Base-by-base conservation (phyloP, 2,797 vertebrate genomes). In the Carapus acus region DNA sequence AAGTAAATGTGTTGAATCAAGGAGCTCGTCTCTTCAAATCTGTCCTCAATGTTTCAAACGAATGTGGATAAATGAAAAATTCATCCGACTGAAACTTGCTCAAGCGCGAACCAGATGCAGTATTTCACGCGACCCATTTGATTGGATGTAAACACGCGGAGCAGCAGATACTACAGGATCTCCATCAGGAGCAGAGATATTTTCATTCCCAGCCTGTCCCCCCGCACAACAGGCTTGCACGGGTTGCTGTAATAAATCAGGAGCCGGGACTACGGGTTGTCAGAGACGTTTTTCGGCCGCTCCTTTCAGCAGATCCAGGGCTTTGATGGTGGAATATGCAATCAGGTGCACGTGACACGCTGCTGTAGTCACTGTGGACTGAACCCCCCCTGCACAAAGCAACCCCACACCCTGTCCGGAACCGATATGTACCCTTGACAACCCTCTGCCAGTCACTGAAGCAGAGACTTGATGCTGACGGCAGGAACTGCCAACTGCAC, bases 401-500 rank as follows among this genome's bases (percentile, higher is more conserved):
- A 54, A 29, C 4, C n/a, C 42, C 46, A 49, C 43, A 60, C 55
- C 55, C 59, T 59, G 65, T 46, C 48, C 61, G 59, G 53, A 64
- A 82, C 58, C 73, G 82, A 83, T 81, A 74, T 78, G 74, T 27
- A 27, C 24, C 54, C 49, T 51, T 57, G 67, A 62, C n/a, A 70
- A 66, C 64, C 67, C 67, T 68, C 27, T 59, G 76, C 47, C 64
- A 69, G 54, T 78, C 58, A 53, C 51, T 31, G 49, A 51, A 67
- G 72, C 38, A 44, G 37, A 74, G 70, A 49, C 69, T 50, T 11
- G 19, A 27, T 53, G 58, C 62, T 61, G 64, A 59, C 51, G 71
- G 69, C 67, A 73, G 64, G n/a, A 75, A 79, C n/a, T n/a, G n/a
- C n/a, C n/a, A n/a, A 71, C 66, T 51, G 50, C 52, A 42, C 54